Conservation (phyloP, 2,113 vertebrate species). For the Hippotragus niger region DNA sequence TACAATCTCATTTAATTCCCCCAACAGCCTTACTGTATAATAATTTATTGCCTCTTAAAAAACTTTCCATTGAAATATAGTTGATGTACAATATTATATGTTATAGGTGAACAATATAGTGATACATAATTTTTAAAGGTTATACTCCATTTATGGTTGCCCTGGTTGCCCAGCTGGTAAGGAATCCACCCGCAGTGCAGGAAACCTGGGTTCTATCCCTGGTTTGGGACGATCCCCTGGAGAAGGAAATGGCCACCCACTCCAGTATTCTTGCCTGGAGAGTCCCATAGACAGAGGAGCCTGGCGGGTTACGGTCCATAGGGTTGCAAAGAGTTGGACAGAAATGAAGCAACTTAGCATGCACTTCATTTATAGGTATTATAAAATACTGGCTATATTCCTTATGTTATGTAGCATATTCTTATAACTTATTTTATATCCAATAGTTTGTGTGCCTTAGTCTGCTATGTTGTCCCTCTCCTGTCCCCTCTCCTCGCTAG, state of each 20-base stretch:
- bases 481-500: not conserved
- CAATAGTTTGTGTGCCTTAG: not conserved
- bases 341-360: not conserved
- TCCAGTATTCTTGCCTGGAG: not conserved
- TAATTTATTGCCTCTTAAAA: not conserved
- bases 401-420: not conserved
- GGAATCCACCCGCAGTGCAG: not conserved
- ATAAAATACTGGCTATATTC: not conserved
- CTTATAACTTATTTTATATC: not conserved
- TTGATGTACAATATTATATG: not conserved
- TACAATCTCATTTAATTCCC: not conserved
- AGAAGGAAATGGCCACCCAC: not conserved
- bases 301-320: fast-evolving
- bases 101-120: not conserved
- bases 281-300: not conserved
- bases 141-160: not conserved
- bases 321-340: not conserved
- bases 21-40: not conserved
- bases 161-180: not conserved
- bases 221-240: not conserved
- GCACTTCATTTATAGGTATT: not conserved
- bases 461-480: not conserved
- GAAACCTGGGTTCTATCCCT: not conserved
- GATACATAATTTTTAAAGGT: not conserved
- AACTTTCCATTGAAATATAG: not conserved